phyloP scores from a whole-genome alignment of 2,888 invertebrate species.

The Polyploca ridens region DNA sequence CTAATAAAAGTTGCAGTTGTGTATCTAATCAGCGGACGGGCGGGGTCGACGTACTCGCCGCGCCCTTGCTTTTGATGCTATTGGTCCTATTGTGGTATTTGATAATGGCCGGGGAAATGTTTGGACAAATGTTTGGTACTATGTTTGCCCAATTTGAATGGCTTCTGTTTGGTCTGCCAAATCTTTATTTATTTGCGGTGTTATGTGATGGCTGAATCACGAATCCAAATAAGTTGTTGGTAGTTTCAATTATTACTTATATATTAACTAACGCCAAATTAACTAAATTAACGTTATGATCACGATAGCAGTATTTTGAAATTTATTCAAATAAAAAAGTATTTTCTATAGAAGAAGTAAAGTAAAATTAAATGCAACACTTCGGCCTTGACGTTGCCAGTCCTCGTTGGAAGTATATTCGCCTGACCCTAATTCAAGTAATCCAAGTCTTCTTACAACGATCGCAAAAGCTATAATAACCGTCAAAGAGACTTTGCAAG shows the following conservation, averaged over 20 bases:
- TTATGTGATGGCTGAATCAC: not conserved
- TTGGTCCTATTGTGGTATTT: slow-evolving; percentile 4
- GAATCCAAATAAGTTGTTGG: not conserved
- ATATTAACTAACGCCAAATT: too few relatives aligned
- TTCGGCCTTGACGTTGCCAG: too few relatives aligned
- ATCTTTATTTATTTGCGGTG: not conserved
- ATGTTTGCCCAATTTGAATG: not conserved
- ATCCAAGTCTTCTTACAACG: not conserved
- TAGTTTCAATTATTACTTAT: not conserved
- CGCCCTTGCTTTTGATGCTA: slow-evolving; percentile 37
- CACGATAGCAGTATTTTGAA: too few relatives aligned
- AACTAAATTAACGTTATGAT: too few relatives aligned
- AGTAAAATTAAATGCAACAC: too few relatives aligned
- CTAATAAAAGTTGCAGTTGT: slow-evolving; percentile 59
- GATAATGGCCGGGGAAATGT: not conserved
- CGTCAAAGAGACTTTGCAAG: not conserved
- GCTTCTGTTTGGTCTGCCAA: not conserved
- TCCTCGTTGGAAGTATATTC: not conserved
- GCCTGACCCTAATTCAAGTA: not conserved
- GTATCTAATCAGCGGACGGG: slow-evolving; percentile 61
- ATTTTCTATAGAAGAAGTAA: not conserved
- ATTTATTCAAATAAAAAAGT: not conserved
- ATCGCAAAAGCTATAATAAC: not conserved
- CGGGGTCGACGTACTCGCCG: slow-evolving; percentile 57
- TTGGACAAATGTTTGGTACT: slow-evolving; percentile 1